These are phyloP conservation scores for Nephrotoma flavescens DNA, from an alignment of 2,888 invertebrate genomes.

Conservation along the genomic window DNA sequence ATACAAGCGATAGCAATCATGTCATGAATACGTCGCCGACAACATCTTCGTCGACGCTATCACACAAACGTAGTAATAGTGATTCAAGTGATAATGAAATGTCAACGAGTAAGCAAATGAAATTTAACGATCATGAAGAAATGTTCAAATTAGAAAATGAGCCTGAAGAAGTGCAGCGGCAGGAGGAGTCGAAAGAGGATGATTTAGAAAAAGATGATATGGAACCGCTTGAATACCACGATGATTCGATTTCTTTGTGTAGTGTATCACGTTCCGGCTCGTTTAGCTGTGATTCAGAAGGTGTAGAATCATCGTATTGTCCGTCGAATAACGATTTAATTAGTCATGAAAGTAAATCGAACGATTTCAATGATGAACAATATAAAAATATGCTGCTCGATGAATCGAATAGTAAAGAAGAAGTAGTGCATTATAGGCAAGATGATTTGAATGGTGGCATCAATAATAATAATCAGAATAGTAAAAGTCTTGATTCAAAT, in stretches of 20 bases:
- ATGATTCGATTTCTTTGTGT: not conserved
- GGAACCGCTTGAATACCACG: not conserved
- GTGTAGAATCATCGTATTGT: not conserved
- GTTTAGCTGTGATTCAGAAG: not conserved
- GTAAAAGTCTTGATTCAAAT: constrained; percentile 4
- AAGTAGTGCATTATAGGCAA: not conserved
- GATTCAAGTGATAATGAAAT: not conserved
- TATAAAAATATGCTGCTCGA: not conserved
- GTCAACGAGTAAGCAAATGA: not conserved
- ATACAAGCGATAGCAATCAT: not conserved
- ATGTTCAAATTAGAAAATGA: not conserved
- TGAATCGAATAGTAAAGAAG: not conserved
- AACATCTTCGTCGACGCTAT: not conserved
- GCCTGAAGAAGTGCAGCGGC: not conserved
- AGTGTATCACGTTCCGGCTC: not conserved
- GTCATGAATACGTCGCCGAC: not conserved
- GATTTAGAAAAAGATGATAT: not conserved
- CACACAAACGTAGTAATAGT: not conserved
- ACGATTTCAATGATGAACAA: not conserved
- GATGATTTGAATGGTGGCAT: not conserved
- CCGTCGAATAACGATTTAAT: not conserved
- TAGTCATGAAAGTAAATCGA: constrained; percentile 2
- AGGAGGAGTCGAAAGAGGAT: not conserved
- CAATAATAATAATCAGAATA: not conserved
- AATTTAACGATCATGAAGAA: not conserved